Evolutionary conservation across 2,797 vertebrate genomes (phyloP), one percentile per base, ranked within the genome.

Genomic region (Crossoptilon crossoptilon): DNA sequence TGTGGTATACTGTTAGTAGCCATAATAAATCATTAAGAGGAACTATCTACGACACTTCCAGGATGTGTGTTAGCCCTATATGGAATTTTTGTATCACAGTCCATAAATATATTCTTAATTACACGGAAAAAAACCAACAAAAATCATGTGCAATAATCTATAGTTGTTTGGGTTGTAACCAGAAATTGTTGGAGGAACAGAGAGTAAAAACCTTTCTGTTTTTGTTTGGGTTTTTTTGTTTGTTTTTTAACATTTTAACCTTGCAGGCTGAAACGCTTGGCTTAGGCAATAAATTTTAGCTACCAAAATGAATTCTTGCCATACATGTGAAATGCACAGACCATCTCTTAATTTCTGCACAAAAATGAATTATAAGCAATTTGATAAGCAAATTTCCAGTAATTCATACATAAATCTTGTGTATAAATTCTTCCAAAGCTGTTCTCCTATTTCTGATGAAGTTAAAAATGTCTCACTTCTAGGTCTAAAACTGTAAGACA

Each of bases 21-120:
- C 85, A 56, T 60, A 95, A 94, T 97, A 97, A 96, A 97, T 97
- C 89, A 91, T 90, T 92, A 95, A 97, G 94, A 97, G 95, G 95
- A 97, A 97, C 93, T 96, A 92, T 41, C 84, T 86, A 59, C 26
- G 53, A 97, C 95, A 96, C 59, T 77, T 95, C 44, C 93, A 95
- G 91, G 93, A 95, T 94, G 84, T 96, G 94, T 92, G 85, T 81
- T 96, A 95, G 62, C 87, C 86, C 83, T 75, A 79, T 89, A 87
- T 59, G 66, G 91, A 97, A 95, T 92, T 94, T 91, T 94, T 96
- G 37, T 77, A 81, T 79, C 87, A 94, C 95, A 94, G 85, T 35
- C 66, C 77, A 93, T 91, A 95, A 92, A 88, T 94, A 89, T 85
- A 46, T 87, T 70, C 77, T 53, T 87, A 90, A 95, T 73, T 81